A percentile compares a stretch with the other conserved stretches of the same genome.
phyloP scores from a whole-genome alignment of 2,888 invertebrate genomes.

The Drosophila ezoana region DNA sequence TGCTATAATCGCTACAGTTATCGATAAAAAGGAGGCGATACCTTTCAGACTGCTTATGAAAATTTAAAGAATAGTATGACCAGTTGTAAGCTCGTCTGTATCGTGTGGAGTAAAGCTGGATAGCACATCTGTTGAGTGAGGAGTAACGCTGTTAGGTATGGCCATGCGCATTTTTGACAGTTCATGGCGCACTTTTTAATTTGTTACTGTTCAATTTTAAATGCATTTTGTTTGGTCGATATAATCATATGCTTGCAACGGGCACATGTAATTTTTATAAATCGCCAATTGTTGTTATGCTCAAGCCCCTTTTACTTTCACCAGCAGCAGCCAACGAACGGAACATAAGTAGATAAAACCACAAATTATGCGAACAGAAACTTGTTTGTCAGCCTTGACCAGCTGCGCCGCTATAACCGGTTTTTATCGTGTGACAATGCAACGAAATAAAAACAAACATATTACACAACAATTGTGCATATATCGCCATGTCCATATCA shows the following conservation, averaged over 20 bases:
- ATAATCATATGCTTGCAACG: constrained; percentile 21
- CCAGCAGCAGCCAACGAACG: constrained; percentile 31
- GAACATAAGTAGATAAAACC: not conserved
- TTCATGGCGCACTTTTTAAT: constrained; percentile 16
- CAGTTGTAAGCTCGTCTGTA: not conserved
- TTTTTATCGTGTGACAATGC: constrained; percentile 27
- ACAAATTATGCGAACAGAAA: constrained; percentile 2
- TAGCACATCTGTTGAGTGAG: not conserved
- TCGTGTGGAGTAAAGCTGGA: not conserved
- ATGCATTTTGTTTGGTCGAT: constrained; percentile 62
- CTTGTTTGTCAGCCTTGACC: constrained; percentile 10
- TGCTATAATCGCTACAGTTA: constrained; percentile 4
- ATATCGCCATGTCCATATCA: constrained; percentile 1
- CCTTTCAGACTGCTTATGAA: not conserved
- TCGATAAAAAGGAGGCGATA: constrained; percentile 7
- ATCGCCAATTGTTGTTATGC: not conserved
- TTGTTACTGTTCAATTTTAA: not conserved
- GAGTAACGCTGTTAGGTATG: constrained; percentile 4
- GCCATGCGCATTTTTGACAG: not conserved
- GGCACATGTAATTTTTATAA: constrained; percentile 13
- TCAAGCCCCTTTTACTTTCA: constrained; percentile 46
- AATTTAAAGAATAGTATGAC: not conserved
- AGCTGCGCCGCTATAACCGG: constrained; percentile 30
- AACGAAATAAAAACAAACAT: constrained; percentile 2
- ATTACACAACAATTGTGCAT: constrained; percentile 10